Base-by-base conservation (phyloP, 1,140 invertebrate species). In the Anthonomus grandis region DNA sequence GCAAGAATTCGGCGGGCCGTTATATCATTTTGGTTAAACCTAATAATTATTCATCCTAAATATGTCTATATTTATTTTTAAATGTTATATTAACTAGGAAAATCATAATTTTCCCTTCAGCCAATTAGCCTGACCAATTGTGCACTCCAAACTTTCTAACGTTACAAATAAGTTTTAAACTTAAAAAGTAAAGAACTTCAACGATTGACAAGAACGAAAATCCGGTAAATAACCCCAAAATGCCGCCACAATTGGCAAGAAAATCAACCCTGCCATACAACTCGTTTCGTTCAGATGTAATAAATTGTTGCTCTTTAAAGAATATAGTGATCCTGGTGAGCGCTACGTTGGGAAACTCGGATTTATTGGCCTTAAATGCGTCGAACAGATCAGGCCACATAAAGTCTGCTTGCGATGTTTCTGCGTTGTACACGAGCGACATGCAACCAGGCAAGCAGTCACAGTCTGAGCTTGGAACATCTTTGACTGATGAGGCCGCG, bases 391-490 rank as follows among this genome's bases (percentile, higher is more conserved):
- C 65, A 3, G 54, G 50, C 67, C 66, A 72, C 39, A 67, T 63
- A 47, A 79, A 84, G 66, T 83, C 78, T 4, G 82, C 83, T 65
- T 85, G 83, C 0, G 84, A 85, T 2, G 81, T 83, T 70, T 86
- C 84, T 0, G 81, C 79, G 54, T 84, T 80, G 64, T 86, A 87
- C 6, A 78, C 75, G 0, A 86, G 75, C 2, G 83, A 82, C 0
- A 82, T 85, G 61, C 86, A 87, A 0, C 82, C 77, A 1, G 83
- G 84, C 49, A 87, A 69, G 64, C 86, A 87, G 60, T 82, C 77
- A 64, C 85, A 86, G n/a, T 74, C 60, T 12, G 63, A 50, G 15
- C 15, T 27, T 15, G 17, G 17, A 9, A 25, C 37, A n/a, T 27
- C 51, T 8, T 31, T 19, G 1, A 46, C 17, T n/a, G n/a, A n/a